Evolutionary conservation across 2,888 invertebrate genomes (phyloP).

Genomic region (Perizoma flavofasciatum): DNA sequence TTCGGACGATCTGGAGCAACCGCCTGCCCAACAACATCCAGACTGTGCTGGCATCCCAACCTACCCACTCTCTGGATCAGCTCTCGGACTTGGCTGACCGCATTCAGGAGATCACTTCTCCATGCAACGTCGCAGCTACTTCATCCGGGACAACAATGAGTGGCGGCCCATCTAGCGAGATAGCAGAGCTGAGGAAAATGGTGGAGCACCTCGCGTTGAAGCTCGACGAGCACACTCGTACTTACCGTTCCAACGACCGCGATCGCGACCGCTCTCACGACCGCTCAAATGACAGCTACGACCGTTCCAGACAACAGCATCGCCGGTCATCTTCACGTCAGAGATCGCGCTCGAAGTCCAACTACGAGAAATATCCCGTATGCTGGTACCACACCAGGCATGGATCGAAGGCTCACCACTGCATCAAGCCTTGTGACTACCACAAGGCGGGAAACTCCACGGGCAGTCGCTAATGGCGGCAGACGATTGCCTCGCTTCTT

Average conservation of each 20-base stretch:
- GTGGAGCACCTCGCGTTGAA: too few relatives aligned
- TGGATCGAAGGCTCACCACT: neutral
- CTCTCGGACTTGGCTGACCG: neutral
- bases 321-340: too few relatives aligned
- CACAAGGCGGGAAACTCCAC: conserved; percentile 11
- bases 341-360: neutral
- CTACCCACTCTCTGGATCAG: neutral
- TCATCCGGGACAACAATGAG: too few relatives aligned
- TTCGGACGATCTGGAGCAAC: conserved; percentile 1
- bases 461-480: conserved; percentile 23
- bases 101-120: too few relatives aligned
- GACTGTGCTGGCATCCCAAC: conserved; percentile 3
- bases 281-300: too few relatives aligned
- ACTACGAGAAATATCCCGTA: neutral
- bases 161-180: too few relatives aligned
- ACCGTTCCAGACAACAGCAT: too few relatives aligned
- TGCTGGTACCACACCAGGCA: neutral
- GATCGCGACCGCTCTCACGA: too few relatives aligned
- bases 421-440: conserved; percentile 4
- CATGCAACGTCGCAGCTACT: too few relatives aligned
- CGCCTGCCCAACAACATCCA: conserved; percentile 5
- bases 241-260: too few relatives aligned
- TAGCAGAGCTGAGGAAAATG: too few relatives aligned
- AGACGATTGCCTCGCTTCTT: conserved; percentile 2
- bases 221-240: too few relatives aligned